A percentile compares a stretch with the other conserved stretches of the same genome.
phyloP scores from a whole-genome alignment of 2,888 invertebrate genomes.

The Hipparchia semele region DNA sequence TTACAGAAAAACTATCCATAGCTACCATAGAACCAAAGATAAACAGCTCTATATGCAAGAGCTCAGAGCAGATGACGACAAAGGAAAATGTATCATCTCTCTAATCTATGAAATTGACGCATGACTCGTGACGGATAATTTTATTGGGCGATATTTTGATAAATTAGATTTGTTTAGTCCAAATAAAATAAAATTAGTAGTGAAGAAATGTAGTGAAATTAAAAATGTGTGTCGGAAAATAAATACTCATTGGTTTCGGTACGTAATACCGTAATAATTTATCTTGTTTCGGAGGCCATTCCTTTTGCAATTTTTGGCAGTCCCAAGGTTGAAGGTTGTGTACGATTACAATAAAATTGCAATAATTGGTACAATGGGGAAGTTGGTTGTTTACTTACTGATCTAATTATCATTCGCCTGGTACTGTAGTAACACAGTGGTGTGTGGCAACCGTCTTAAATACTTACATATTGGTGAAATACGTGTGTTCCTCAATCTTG shows the following conservation, averaged over 20 bases:
- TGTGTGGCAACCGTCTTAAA: constrained; percentile 37
- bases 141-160: constrained; percentile 36
- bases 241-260: constrained; percentile 38
- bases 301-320: constrained; percentile 58
- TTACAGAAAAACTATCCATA: not conserved
- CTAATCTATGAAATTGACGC: constrained; percentile 39
- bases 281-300: constrained; percentile 13
- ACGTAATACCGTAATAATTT: constrained; percentile 34
- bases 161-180: constrained; percentile 35
- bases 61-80: constrained; percentile 3
- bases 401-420: constrained; percentile 68
- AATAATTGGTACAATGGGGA: constrained; percentile 58
- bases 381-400: constrained; percentile 58
- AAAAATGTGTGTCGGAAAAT: constrained; percentile 25
- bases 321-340: constrained; percentile 66
- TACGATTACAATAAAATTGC: constrained; percentile 56
- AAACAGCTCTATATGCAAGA: not conserved
- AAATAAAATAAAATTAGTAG: constrained; percentile 18
- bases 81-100: too few relatives aligned
- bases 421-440: constrained; percentile 52
- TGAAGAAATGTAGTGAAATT: not conserved
- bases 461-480: constrained; percentile 45
- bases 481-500: constrained; percentile 59
- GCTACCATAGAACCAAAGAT: not conserved
- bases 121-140: constrained; percentile 45